These are phyloP conservation scores for Sycobia sp. DNA, from an alignment of 1,140 invertebrate genomes.

Conservation along the genomic window DNA sequence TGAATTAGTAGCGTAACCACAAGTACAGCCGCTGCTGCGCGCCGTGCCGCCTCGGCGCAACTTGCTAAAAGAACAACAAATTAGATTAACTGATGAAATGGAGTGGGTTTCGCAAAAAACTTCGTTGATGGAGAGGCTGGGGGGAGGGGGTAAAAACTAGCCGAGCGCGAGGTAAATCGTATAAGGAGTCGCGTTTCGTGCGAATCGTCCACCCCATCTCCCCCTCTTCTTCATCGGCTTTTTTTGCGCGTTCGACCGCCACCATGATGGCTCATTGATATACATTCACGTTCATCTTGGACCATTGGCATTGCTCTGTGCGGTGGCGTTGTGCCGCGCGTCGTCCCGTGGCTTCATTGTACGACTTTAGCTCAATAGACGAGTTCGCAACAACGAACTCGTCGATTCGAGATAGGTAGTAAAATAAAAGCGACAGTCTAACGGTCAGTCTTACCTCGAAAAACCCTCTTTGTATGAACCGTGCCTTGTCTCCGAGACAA, in stretches of 20 bases:
- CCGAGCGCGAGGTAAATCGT: conserved; percentile 1
- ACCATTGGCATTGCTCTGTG: no score
- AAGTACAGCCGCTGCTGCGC: background rate
- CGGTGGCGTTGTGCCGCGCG: no score
- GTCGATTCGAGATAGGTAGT: conserved; percentile 22
- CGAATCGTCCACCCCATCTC: background rate
- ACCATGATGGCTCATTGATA: no score
- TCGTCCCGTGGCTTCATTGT: no score
- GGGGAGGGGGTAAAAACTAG: background rate
- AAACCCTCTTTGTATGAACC: background rate
- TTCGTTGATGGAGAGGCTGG: background rate
- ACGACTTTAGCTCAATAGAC: no score
- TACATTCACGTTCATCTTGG: no score
- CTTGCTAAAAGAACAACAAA: conserved; percentile 19
- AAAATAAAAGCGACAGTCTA: background rate
- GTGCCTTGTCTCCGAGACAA: background rate
- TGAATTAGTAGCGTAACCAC: background rate
- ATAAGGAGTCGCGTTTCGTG: conserved; percentile 27
- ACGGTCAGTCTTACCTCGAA: no score
- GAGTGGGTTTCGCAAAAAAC: background rate
- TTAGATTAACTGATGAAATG: conserved; percentile 26
- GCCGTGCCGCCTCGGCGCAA: no score
- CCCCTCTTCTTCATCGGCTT: background rate
- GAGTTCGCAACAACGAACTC: conserved; percentile 24
- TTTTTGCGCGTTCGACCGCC: conserved; percentile 12